phyloP scores from a whole-genome alignment of 2,797 vertebrate species.

The Tapirus indicus region DNA sequence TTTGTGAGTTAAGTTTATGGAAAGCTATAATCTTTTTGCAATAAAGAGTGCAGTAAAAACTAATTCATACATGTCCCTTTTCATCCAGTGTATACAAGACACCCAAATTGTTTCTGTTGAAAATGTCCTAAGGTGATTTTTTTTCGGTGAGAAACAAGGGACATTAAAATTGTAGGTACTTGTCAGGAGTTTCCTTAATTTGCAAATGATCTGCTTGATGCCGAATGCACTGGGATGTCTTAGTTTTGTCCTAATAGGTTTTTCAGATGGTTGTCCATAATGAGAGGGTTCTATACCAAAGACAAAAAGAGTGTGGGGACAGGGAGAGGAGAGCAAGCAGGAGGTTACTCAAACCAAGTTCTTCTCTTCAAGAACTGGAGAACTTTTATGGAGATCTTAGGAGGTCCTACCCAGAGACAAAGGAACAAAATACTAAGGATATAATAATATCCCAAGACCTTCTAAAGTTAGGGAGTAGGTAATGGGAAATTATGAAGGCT shows the following conservation, averaged over 20 bases:
- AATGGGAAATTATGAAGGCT: not conserved
- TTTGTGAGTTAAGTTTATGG: constrained; percentile 67
- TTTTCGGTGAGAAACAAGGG: not conserved
- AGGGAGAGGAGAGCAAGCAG: not conserved
- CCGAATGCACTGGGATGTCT: not conserved
- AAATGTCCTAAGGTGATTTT: constrained; percentile 56
- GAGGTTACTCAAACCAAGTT: not conserved
- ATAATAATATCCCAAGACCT: not conserved
- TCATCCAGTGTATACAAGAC: constrained; percentile 54
- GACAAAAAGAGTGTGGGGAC: not conserved
- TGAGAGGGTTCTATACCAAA: not conserved
- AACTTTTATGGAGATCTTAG: not conserved
- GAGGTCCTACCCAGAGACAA: not conserved
- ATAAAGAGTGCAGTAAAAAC: constrained; percentile 55
- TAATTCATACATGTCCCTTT: constrained; percentile 70
- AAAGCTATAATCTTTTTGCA: constrained; percentile 66
- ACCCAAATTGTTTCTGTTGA: constrained; percentile 47
- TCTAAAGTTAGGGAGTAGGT: not conserved
- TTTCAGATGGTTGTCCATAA: not conserved
- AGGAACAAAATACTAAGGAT: not conserved
- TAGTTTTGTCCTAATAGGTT: not conserved
- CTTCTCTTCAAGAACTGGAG: not conserved
- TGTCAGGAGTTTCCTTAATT: constrained; percentile 44
- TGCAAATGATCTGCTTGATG: constrained; percentile 10
- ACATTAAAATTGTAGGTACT: constrained; percentile 35